phyloP scores from a whole-genome alignment of 2,797 vertebrate species.

The Tragelaphus oryx region DNA sequence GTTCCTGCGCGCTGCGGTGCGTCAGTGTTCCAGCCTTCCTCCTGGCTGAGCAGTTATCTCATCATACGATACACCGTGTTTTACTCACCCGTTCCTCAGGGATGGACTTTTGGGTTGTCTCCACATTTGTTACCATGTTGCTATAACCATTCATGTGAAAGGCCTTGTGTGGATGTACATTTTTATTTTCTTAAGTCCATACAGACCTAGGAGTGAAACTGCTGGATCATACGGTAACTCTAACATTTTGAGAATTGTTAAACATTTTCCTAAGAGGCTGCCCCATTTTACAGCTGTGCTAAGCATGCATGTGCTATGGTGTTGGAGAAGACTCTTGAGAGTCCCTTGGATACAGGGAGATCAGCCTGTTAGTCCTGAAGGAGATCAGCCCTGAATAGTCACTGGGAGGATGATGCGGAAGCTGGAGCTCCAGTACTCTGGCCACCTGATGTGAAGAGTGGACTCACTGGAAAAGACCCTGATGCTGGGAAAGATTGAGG shows the following conservation, averaged over 20 bases:
- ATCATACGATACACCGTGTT: rapidly evolving
- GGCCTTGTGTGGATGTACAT: background rate
- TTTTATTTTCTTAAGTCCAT: background rate
- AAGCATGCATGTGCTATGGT: background rate
- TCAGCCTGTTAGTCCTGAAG: background rate
- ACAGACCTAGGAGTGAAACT: background rate
- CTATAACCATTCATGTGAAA: background rate
- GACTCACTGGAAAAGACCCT: background rate
- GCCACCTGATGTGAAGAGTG: background rate
- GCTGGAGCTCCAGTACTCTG: background rate
- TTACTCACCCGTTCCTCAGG: background rate
- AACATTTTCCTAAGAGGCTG: background rate
- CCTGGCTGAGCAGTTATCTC: background rate
- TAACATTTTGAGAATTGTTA: background rate
- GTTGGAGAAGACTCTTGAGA: background rate
- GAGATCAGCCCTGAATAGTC: background rate
- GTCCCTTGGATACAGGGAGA: background rate
- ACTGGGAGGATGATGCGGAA: background rate
- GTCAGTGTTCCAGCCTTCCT: background rate
- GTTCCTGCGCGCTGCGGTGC: rapidly evolving
- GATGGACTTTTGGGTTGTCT: background rate
- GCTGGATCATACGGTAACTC: background rate
- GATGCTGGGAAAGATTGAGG: background rate
- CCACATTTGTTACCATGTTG: background rate
- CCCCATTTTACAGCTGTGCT: background rate